Conservation (phyloP, 2,888 invertebrate genomes). For the Cecidostiba fungosa region DNA sequence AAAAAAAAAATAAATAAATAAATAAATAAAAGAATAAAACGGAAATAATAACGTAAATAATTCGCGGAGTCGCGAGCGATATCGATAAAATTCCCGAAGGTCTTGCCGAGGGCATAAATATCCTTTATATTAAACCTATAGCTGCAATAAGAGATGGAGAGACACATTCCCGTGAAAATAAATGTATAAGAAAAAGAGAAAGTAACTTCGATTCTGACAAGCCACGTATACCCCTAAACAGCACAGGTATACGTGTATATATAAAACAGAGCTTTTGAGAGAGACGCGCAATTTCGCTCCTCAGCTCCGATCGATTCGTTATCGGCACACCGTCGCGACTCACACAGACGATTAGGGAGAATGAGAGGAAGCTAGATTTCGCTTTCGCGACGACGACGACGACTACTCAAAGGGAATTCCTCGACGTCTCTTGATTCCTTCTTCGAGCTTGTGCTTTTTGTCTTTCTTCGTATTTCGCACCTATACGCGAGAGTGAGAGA, state of each 20-base stretch:
- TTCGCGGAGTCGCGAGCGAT: constrained; percentile 13
- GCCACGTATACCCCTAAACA: no score
- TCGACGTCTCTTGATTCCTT: neutral
- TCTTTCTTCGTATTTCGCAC: neutral
- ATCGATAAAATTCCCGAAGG: constrained; percentile 42
- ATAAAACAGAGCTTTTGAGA: neutral
- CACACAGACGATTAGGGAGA: constrained; percentile 34
- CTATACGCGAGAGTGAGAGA: neutral
- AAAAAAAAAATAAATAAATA: no score
- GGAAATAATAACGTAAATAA: constrained; percentile 45
- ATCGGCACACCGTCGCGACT: constrained; percentile 22
- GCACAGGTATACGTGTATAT: neutral
- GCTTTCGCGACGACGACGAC: neutral
- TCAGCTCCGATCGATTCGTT: constrained; percentile 47
- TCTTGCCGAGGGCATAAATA: neutral
- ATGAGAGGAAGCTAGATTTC: constrained; percentile 23
- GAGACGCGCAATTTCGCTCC: constrained; percentile 33
- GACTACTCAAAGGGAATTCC: constrained; percentile 41
- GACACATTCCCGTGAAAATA: constrained; percentile 23
- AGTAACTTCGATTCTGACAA: neutral
- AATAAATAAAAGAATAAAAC: neutral
- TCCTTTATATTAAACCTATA: constrained; percentile 45
- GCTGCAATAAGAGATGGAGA: constrained; percentile 42
- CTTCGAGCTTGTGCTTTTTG: neutral
- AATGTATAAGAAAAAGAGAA: constrained; percentile 5